A percentile compares a stretch with the other conserved stretches of the same genome.
Evolutionary conservation across 2,113 vertebrate species (phyloP).

Genomic region (Thalassarche chlororhynchos): DNA sequence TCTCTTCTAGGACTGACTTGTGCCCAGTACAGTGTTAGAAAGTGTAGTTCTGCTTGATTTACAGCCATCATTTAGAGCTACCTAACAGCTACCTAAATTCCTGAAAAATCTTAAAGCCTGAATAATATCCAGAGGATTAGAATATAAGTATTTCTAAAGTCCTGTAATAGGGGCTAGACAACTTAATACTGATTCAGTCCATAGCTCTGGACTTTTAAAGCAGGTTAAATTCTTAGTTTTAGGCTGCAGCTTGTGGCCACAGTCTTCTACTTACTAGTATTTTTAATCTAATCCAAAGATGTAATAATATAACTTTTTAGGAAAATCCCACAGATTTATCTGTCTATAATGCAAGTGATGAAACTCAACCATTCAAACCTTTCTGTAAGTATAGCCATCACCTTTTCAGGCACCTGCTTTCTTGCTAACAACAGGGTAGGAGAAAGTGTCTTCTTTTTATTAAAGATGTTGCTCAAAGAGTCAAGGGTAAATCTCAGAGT

Average conservation of each 20-base stretch:
- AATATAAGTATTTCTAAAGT: neutral
- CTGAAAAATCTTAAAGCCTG: neutral
- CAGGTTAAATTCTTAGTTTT: neutral
- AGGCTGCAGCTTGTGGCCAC: neutral
- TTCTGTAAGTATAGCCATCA: neutral
- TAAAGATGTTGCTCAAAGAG: neutral
- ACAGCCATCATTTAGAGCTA: neutral
- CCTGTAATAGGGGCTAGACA: neutral
- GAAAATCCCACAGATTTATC: neutral
- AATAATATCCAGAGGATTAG: neutral
- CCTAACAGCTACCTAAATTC: neutral
- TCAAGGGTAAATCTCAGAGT: neutral
- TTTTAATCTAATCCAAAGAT: neutral
- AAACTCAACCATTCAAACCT: neutral
- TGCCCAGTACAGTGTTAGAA: neutral
- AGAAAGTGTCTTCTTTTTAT: neutral
- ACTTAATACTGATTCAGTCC: neutral
- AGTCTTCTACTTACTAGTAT: neutral
- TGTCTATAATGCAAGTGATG: neutral
- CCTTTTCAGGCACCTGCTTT: neutral
- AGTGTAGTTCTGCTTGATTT: neutral
- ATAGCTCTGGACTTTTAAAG: neutral
- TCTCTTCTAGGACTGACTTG: neutral
- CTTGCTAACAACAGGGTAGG: neutral
- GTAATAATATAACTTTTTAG: neutral